Percentiles rank a stretch among this genome's conserved stretches.
These are phyloP conservation scores for Agriopis leucophaearia DNA, from an alignment of 2,888 invertebrate genomes.

Conservation along the genomic window DNA sequence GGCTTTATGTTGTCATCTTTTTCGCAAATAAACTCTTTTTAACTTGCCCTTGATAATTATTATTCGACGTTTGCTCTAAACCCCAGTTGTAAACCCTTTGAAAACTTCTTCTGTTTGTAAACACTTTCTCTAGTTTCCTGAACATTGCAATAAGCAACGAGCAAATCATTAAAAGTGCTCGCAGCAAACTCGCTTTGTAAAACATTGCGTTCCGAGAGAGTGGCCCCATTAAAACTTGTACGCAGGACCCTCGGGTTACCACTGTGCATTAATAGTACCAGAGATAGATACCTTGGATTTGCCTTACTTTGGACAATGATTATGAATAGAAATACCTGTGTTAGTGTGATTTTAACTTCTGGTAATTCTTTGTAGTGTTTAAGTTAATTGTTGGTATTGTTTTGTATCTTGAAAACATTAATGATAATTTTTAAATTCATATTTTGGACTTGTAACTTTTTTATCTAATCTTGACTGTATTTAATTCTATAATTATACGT, in stretches of 20 bases:
- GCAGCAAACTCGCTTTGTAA: conserved; percentile 52
- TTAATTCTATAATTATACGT: too few species aligned
- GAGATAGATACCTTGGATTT: too few species aligned
- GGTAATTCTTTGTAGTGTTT: too few species aligned
- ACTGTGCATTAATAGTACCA: not conserved
- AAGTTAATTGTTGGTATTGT: too few species aligned
- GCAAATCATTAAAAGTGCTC: conserved; percentile 50
- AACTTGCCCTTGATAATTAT: not conserved
- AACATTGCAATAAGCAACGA: conserved; percentile 38
- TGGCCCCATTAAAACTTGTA: conserved; percentile 59
- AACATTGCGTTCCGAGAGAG: conserved; percentile 47
- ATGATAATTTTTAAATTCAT: too few species aligned
- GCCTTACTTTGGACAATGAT: too few species aligned
- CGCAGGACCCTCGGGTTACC: conserved; percentile 4
- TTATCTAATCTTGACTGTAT: too few species aligned
- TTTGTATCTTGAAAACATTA: too few species aligned
- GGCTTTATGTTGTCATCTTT: too few species aligned
- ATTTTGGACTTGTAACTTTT: too few species aligned
- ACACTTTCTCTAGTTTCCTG: conserved; percentile 23
- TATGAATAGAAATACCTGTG: too few species aligned
- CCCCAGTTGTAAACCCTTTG: conserved; percentile 9
- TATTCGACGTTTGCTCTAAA: conserved; percentile 4
- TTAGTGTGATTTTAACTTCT: too few species aligned
- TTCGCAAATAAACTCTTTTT: not conserved
- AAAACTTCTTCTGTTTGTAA: conserved; percentile 30